These are phyloP conservation scores for Lampropteryx suffumata DNA, from an alignment of 2,888 invertebrate species.

Conservation along the genomic window DNA sequence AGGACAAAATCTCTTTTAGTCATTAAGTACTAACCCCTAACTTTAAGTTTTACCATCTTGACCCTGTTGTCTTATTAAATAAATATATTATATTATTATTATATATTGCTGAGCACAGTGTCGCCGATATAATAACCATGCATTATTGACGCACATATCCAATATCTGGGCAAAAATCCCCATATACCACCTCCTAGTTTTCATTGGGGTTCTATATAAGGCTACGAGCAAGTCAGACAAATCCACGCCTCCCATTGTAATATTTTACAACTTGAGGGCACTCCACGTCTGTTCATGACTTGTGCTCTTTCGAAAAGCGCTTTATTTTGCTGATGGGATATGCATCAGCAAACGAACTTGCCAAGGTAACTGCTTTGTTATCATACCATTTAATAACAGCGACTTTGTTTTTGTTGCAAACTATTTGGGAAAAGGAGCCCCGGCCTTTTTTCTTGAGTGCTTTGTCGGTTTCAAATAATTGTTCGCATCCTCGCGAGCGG, in stretches of 20 bases:
- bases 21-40: no score
- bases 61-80: no score
- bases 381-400: slow-evolving; percentile 16
- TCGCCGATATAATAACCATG: not conserved
- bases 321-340: slow-evolving; percentile 1
- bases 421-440: slow-evolving; percentile 9
- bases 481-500: no score
- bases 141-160: no score
- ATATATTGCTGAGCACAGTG: not conserved
- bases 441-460: slow-evolving; percentile 9
- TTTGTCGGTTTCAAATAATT: not conserved
- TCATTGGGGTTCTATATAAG: not conserved
- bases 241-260: no score
- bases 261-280: not conserved
- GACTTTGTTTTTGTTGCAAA: slow-evolving; percentile 8
- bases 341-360: slow-evolving; percentile 12
- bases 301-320: not conserved
- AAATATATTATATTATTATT: no score
- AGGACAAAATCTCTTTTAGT: no score
- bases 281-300: not conserved
- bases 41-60: no score
- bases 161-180: no score
- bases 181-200: not conserved
- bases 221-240: no score
- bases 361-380: slow-evolving; percentile 14